Evolutionary conservation across 2,113 vertebrate genomes (phyloP), one percentile per base, ranked within the genome.

Genomic region (Turnix velox): DNA sequence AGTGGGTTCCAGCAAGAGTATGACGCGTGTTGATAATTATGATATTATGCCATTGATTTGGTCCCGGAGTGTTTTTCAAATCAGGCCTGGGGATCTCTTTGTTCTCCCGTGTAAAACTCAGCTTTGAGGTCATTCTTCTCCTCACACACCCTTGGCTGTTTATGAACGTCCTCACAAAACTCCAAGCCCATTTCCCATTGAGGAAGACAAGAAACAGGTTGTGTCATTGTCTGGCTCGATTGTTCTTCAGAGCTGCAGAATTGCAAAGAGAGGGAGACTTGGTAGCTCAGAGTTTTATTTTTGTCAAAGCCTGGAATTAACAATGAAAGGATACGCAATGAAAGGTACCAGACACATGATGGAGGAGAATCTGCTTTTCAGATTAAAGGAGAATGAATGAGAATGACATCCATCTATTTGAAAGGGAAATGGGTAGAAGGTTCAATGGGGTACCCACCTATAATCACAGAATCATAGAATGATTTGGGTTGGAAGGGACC

Each of bases 41-140:
- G 82, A 91, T 28, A 48, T 84, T 72, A 28, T 71, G 92, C 83
- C 86, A 45, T 57, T 51, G 17, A 10, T 79, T 87, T 55, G 76
- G 82, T 78, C 61, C 54, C 24, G 7, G 65, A 27, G 61, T 93
- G 90, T 93, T 97, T 97, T 96, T 95, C 54, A 83, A 69, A 88
- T 90, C 78, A 94, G 68, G 51, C 30, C 49, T 65, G 3, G 46
- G 35, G 68, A 84, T 88, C 86, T 84, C 90, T 96, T 95, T 97
- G 86, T 92, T 93, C 75, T 95, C 73, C 73, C 8, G 9, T 74
- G 92, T 63, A 43, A 86, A 93, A 73, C 52, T 27, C 61, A 9
- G 49, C n/a, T 90, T 33, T 84, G 83, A 95, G 93, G 68, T 91
- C 82, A 92, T 71, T 84, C 46, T 65, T 69, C 6, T 48, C 67